Conservation (phyloP, 2,888 invertebrate species). For the Pachliopta kotzebuea region DNA sequence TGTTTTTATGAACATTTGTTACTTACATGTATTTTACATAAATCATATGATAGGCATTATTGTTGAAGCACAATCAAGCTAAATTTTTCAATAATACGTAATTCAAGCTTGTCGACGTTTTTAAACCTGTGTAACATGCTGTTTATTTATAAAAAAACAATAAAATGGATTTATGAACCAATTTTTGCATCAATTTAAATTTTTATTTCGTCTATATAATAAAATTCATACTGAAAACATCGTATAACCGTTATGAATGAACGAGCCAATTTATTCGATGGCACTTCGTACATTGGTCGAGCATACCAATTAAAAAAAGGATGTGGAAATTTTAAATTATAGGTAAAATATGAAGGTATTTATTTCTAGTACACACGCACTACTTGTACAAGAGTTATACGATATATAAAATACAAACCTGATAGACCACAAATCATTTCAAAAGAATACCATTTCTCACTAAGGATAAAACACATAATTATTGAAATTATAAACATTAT, state of each 20-base stretch:
- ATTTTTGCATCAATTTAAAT: background rate
- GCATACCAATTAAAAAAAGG: background rate
- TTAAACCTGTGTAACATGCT: background rate
- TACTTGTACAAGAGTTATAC: too few species aligned
- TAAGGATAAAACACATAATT: too few species aligned
- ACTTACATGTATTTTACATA: too few species aligned
- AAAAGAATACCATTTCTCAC: too few species aligned
- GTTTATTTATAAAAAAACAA: background rate
- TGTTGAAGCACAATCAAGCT: background rate
- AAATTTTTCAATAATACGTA: too few species aligned
- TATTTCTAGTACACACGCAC: too few species aligned
- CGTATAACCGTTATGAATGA: background rate
- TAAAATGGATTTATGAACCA: background rate
- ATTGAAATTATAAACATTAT: too few species aligned
- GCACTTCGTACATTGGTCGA: background rate
- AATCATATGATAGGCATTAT: background rate
- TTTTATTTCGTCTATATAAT: background rate
- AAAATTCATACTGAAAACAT: background rate
- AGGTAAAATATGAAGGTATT: too few species aligned
- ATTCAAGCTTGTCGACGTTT: too few species aligned
- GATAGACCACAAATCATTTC: too few species aligned
- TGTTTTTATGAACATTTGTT: too few species aligned
- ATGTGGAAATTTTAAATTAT: background rate
- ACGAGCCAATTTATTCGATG: slow-evolving; percentile 2
- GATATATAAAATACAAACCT: too few species aligned